Base-by-base conservation (phyloP, 2,797 vertebrate genomes). In the Apodemus agrarius region DNA sequence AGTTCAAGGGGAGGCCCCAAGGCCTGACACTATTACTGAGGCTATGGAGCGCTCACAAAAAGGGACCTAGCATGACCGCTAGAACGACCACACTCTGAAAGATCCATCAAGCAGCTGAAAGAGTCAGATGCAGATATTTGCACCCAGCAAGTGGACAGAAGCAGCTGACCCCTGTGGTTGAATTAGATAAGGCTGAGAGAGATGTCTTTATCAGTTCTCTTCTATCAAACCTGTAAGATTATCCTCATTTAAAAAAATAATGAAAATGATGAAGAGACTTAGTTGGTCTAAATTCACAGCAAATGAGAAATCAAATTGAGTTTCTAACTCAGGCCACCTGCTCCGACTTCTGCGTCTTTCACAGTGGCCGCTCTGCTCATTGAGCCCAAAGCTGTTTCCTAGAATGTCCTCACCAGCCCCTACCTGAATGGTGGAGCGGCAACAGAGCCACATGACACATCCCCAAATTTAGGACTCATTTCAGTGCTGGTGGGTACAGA, bases 281-380 rank as follows among this genome's bases (percentile, higher is more conserved):
- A 52, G 76, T 46, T 92, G 93, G 21, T 80, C 26, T 67, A 95
- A 91, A 92, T 86, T 84, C 6, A 76, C 2, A 37, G 40, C 75
- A 84, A 89, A 92, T 46, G 24, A 72, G 9, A 4, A 57, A 11
- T 16, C 22, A 31, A 52, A 43, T 54, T 46, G 37, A 13, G 63
- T 59, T 96, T 94, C 59, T 63, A 89, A 91, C 24, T 24, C 10
- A 82, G 54, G 17, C 34, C 85, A 29, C n/a, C 19, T 87, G 13
- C 54, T 78, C 46, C n/a, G 82, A 22, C 86, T 0, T 26, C 10
- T 3, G 1, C 82, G n/a, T 16, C 90, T 59, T 63, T 88, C 57
- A 61, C 16, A 2, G 49, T 17, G 29, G 11, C 59, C 63, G 0
- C 79, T 88, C 40, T 89, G 22, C 26, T 78, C 3, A 3, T 31